These are phyloP conservation scores for Melanargia galathea DNA, from an alignment of 2,888 invertebrate genomes.

Conservation along the genomic window DNA sequence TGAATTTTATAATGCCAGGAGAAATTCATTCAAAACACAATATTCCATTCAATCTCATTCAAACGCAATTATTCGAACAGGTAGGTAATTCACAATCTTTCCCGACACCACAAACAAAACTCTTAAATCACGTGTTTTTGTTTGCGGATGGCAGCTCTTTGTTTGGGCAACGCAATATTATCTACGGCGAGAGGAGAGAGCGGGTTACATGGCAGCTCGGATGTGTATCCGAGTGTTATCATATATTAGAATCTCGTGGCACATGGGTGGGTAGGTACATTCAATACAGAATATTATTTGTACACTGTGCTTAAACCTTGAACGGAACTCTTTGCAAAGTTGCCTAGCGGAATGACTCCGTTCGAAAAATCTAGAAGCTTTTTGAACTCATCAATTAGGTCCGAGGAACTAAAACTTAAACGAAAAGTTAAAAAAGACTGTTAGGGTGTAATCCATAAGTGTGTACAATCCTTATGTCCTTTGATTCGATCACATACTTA, in stretches of 20 bases:
- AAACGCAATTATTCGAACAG: background rate
- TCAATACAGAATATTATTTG: constrained; percentile 17
- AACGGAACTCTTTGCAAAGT: too few relatives aligned
- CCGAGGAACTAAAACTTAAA: too few relatives aligned
- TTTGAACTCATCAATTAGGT: too few relatives aligned
- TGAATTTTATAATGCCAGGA: background rate
- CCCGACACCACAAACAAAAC: too few relatives aligned
- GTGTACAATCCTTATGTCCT: too few relatives aligned
- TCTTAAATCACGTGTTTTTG: constrained; percentile 24
- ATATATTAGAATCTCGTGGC: constrained; percentile 24
- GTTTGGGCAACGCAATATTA: constrained; percentile 30
- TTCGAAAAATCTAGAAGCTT: too few relatives aligned
- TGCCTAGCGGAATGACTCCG: too few relatives aligned
- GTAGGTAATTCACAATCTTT: constrained; percentile 5
- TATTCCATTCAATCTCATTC: background rate
- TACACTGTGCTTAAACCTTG: background rate
- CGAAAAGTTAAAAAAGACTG: too few relatives aligned
- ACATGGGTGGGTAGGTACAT: constrained; percentile 20
- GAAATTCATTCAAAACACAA: background rate
- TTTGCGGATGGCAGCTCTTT: constrained; percentile 30
- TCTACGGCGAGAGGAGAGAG: constrained; percentile 16
- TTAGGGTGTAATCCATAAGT: too few relatives aligned
- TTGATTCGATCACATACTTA: too few relatives aligned
- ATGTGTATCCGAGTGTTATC: constrained; percentile 13
- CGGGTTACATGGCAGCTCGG: constrained; percentile 1